A percentile compares a stretch with the other conserved stretches of the same genome.
Evolutionary conservation across 2,797 vertebrate species (phyloP).

Genomic region (Melanotaenia pygmaea): DNA sequence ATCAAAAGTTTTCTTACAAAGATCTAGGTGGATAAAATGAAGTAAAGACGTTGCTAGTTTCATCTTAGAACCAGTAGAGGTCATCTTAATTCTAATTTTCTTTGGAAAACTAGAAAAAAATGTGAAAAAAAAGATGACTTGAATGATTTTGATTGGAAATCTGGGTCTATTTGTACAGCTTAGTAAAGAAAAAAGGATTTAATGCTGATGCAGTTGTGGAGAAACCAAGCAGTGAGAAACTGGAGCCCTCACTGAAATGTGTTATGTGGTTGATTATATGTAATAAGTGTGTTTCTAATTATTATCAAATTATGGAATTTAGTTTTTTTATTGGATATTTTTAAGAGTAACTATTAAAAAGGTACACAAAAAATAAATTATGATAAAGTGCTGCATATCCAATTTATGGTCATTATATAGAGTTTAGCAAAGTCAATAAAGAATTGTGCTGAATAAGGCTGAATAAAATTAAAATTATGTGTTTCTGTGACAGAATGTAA

Average conservation of each 20-base stretch:
- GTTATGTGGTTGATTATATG: not conserved
- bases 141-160: not conserved
- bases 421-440: not conserved
- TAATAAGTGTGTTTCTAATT: not conserved
- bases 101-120: not conserved
- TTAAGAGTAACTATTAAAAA: not conserved
- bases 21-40: not conserved
- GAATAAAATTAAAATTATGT: not conserved
- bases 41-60: not conserved
- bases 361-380: not conserved
- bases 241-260: not conserved
- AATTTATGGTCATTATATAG: not conserved
- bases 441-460: not conserved
- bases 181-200: not conserved
- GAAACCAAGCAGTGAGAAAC: not conserved
- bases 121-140: not conserved
- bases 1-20: not conserved
- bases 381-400: not conserved
- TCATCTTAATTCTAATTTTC: not conserved
- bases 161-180: not conserved
- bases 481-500: not conserved
- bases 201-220: not conserved
- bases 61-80: not conserved
- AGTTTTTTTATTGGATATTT: not conserved
- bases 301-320: not conserved